A percentile compares a stretch with the other conserved stretches of the same genome.
phyloP scores from a whole-genome alignment of 2,113 vertebrate genomes.

The Bos indicus region DNA sequence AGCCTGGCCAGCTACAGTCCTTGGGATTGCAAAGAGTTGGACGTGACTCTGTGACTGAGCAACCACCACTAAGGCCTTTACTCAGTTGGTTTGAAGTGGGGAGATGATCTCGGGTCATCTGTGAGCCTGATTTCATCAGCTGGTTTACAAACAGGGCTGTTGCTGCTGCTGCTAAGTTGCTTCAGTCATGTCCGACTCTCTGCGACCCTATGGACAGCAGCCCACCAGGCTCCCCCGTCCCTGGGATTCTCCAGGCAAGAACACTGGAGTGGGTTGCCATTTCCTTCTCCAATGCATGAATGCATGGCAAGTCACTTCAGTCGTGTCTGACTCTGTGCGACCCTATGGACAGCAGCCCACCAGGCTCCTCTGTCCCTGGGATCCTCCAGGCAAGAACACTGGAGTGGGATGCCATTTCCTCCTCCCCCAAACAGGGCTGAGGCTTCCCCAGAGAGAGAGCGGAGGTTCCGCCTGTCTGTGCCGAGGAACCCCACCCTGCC shows the following conservation, averaged over 20 bases:
- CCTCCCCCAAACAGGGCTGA: background rate
- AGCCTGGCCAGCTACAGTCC: background rate
- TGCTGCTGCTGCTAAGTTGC: background rate
- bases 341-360: background rate
- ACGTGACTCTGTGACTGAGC: accelerated
- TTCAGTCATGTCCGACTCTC: background rate
- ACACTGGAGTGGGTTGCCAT: background rate
- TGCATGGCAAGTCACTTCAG: background rate
- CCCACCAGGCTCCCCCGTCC: no score
- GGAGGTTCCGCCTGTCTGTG: no score
- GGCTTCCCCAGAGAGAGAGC: background rate
- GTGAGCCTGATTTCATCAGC: background rate
- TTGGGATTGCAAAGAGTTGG: background rate
- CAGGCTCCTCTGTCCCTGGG: background rate
- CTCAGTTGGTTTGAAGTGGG: background rate
- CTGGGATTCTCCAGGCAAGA: background rate
- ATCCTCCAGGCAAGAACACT: background rate
- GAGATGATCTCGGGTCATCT: background rate
- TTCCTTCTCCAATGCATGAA: no score
- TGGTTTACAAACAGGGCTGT: background rate
- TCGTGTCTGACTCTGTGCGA: background rate
- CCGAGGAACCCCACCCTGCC: accelerated
- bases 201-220: no score
- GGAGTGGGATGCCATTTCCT: background rate
- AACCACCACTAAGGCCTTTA: background rate